Evolutionary conservation across 2,888 invertebrate genomes (phyloP).

Genomic region (Drosophila paracracens): DNA sequence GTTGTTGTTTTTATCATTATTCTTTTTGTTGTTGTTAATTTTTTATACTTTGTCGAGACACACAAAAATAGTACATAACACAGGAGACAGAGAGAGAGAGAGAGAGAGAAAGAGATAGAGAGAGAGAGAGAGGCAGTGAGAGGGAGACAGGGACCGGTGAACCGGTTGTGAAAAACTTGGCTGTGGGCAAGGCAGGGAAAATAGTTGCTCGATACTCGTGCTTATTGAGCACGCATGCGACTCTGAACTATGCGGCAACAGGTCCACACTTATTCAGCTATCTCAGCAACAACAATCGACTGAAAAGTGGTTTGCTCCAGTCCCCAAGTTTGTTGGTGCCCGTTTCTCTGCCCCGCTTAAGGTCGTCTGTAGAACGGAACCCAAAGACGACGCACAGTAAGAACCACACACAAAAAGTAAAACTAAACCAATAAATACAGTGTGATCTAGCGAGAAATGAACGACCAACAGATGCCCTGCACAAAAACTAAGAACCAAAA

Average conservation of each 20-base stretch:
- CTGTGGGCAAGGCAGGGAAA: slow-evolving; percentile 51
- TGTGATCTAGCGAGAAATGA: neutral
- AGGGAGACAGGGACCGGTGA: slow-evolving; percentile 14
- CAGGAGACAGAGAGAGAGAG: neutral
- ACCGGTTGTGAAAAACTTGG: slow-evolving; percentile 70
- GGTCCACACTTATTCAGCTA: slow-evolving; percentile 49
- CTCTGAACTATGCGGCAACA: slow-evolving; percentile 70
- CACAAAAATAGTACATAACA: slow-evolving; percentile 59
- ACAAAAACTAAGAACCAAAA: neutral
- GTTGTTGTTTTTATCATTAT: slow-evolving; percentile 1
- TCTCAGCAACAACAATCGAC: slow-evolving; percentile 24
- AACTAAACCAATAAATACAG: slow-evolving; percentile 4
- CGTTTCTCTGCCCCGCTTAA: slow-evolving; percentile 69
- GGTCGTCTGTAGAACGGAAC: slow-evolving; percentile 79
- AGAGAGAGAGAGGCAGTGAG: slow-evolving; percentile 4
- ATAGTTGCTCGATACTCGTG: slow-evolving; percentile 23
- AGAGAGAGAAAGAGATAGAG: slow-evolving; percentile 1
- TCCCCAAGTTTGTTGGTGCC: slow-evolving; percentile 65
- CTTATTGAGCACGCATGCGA: slow-evolving; percentile 35
- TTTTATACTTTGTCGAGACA: slow-evolving; percentile 35
- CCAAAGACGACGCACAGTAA: slow-evolving; percentile 47
- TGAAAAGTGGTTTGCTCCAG: slow-evolving; percentile 74
- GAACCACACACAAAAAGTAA: slow-evolving; percentile 6
- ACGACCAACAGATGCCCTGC: neutral
- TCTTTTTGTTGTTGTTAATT: slow-evolving; percentile 10